These are phyloP conservation scores for Lycopodina hypogea DNA, from an alignment of 37 sponge, comb jelly and placozoan genomes.

Conservation along the genomic window DNA sequence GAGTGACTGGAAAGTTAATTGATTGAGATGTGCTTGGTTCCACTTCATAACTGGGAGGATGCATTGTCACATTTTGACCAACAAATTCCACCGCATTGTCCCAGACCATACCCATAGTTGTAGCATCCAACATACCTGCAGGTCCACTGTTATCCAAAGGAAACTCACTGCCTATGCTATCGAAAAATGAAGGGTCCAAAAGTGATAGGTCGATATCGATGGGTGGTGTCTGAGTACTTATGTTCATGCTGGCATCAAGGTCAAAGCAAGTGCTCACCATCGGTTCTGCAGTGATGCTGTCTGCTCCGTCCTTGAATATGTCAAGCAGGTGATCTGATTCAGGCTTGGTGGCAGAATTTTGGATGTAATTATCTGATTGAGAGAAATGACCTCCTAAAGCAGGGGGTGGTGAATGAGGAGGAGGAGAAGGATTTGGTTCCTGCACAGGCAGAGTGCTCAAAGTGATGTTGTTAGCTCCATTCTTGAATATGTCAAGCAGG, in stretches of 20 bases:
- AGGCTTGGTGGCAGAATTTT: not conserved
- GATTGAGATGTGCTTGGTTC: not conserved
- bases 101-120: no score
- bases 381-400: no score
- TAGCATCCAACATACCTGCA: not conserved
- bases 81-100: not conserved
- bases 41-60: not conserved
- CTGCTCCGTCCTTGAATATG: not conserved
- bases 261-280: not conserved
- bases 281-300: not conserved
- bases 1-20: not conserved
- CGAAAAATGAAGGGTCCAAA: slow-evolving; percentile 17
- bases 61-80: not conserved
- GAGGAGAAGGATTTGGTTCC: not conserved
- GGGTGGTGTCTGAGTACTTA: slow-evolving; percentile 43
- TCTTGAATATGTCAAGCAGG: not conserved
- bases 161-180: not conserved
- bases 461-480: not conserved
- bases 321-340: not conserved
- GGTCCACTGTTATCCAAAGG: not conserved
- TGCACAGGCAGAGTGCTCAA: not conserved
- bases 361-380: not conserved
- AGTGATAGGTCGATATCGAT: slow-evolving; percentile 32
- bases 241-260: slow-evolving; percentile 13
- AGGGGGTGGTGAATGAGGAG: not conserved